Conservation (phyloP, 2,113 vertebrate genomes). For the Phaethon lepturus region DNA sequence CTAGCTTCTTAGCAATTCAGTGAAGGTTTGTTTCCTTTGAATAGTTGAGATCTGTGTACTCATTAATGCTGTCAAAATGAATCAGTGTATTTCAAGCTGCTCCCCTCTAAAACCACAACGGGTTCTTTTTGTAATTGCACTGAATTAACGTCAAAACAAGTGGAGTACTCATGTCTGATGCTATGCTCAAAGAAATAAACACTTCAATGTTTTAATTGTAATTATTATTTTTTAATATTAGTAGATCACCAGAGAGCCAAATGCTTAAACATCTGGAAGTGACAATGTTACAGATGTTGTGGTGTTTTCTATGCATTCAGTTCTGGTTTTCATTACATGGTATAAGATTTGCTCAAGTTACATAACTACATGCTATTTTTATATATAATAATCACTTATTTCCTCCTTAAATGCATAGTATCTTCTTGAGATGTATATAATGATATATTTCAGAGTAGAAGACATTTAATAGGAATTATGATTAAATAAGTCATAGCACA, state of each 20-base stretch:
- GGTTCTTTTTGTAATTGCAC: background rate
- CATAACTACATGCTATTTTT: background rate
- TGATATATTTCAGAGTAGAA: background rate
- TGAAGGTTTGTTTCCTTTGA: background rate
- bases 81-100: background rate
- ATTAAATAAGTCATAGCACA: background rate
- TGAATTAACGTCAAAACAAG: background rate
- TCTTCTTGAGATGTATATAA: background rate
- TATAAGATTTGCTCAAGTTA: background rate
- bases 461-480: background rate
- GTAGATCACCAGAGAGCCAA: background rate
- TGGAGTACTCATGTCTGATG: background rate
- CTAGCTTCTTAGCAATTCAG: background rate
- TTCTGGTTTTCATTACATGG: background rate
- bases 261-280: background rate
- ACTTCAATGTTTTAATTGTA: background rate
- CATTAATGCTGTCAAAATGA: background rate
- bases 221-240: background rate
- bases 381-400: background rate
- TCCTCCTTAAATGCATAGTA: background rate
- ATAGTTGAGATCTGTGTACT: fast-evolving
- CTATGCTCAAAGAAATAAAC: background rate
- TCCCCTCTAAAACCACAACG: background rate
- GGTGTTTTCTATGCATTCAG: background rate
- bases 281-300: background rate